These are phyloP conservation scores for Acrocephalus scirpaceus DNA, from an alignment of 2,797 vertebrate genomes.

Conservation along the genomic window DNA sequence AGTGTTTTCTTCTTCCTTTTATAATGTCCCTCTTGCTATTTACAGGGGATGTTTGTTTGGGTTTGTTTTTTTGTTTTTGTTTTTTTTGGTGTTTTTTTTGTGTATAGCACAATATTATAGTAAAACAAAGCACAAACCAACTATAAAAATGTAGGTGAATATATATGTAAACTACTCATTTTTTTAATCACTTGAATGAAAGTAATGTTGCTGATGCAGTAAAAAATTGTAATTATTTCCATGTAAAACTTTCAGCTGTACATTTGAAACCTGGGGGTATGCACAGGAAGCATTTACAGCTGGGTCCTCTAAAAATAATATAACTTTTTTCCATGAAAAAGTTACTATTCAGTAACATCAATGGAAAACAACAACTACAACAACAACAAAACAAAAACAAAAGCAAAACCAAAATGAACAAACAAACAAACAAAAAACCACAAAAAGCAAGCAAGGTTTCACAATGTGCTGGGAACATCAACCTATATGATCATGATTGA, in stretches of 20 bases:
- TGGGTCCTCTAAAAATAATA: not conserved
- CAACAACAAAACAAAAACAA: too few relatives aligned
- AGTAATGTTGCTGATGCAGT: not conserved
- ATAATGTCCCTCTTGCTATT: not conserved
- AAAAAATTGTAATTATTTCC: not conserved
- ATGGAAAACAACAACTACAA: not conserved
- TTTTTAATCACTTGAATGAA: not conserved
- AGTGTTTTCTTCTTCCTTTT: not conserved
- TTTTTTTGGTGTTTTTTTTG: not conserved
- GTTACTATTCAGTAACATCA: not conserved
- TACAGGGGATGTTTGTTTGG: not conserved
- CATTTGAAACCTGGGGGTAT: accelerated
- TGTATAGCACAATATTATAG: not conserved
- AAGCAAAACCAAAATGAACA: too few relatives aligned
- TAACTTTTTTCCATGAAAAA: not conserved
- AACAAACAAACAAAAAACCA: not conserved
- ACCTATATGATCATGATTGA: not conserved
- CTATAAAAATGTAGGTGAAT: not conserved
- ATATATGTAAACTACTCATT: not conserved
- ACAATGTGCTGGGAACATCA: not conserved
- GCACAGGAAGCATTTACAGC: not conserved
- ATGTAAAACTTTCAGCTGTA: not conserved
- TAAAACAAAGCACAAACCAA: not conserved
- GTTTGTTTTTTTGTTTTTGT: not conserved
- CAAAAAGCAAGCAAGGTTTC: not conserved